These are phyloP conservation scores for Macrotis lagotis DNA, from an alignment of 2,113 vertebrate species.

Conservation along the genomic window DNA sequence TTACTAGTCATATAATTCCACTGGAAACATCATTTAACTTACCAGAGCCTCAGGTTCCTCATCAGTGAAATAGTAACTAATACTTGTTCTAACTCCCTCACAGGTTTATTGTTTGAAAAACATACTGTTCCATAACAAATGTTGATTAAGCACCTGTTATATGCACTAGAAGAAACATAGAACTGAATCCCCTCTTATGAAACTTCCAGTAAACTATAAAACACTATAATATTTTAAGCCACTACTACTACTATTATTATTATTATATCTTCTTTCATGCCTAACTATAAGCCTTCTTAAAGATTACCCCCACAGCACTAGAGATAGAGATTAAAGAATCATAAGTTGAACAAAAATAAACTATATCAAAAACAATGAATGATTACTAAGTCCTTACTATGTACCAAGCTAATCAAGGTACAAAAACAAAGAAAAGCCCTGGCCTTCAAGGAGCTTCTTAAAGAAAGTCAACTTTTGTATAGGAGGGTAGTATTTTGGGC, in stretches of 20 bases:
- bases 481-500: not conserved
- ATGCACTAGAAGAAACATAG: not conserved
- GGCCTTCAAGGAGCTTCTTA: not conserved
- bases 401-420: not conserved
- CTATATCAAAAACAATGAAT: slow-evolving; percentile 8
- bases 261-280: slow-evolving; percentile 21
- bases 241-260: slow-evolving; percentile 23
- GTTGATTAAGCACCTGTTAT: not conserved
- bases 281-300: slow-evolving; percentile 32
- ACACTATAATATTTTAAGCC: not conserved
- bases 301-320: slow-evolving; percentile 41
- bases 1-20: not conserved
- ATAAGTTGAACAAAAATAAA: slow-evolving; percentile 40
- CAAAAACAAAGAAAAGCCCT: not conserved
- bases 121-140: not conserved
- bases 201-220: not conserved
- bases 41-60: not conserved
- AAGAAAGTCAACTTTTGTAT: not conserved
- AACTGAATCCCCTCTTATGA: not conserved
- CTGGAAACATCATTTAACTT: not conserved
- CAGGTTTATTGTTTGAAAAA: not conserved
- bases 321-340: slow-evolving; percentile 23
- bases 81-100: not conserved
- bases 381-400: not conserved
- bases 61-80: not conserved